A percentile compares a stretch with the other conserved stretches of the same genome.
phyloP scores from a whole-genome alignment of 2,888 invertebrate genomes.

The Aphodius sticticus region DNA sequence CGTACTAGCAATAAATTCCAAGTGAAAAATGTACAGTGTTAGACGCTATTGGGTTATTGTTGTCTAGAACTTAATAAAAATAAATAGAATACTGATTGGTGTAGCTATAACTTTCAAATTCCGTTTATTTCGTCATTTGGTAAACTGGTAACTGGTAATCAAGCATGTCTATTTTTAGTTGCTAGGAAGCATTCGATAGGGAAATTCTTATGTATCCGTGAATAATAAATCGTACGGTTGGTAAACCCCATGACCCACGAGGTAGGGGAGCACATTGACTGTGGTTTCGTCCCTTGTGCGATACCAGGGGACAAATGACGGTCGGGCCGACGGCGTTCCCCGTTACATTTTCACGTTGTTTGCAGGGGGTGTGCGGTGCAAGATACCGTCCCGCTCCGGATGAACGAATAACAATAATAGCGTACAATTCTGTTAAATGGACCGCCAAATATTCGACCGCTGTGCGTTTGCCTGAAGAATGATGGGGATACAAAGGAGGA shows the following conservation, averaged over 20 bases:
- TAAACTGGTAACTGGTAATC: too few species aligned
- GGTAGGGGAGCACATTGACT: conserved; percentile 4
- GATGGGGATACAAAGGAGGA: not conserved
- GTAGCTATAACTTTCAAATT: too few species aligned
- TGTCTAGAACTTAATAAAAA: too few species aligned
- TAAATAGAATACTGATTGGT: too few species aligned
- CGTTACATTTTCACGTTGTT: not conserved
- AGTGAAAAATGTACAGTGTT: too few species aligned
- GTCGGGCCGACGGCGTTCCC: not conserved
- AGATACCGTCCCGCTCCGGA: not conserved
- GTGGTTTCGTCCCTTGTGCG: not conserved
- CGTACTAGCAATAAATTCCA: too few species aligned
- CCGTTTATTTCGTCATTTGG: too few species aligned
- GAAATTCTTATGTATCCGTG: not conserved
- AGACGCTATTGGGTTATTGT: too few species aligned
- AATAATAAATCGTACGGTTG: not conserved
- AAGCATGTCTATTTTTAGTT: too few species aligned
- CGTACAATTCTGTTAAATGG: not conserved
- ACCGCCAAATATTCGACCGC: not conserved
- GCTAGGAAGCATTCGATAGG: not conserved
- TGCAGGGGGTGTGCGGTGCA: not conserved
- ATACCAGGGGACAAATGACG: not conserved
- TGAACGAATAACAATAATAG: not conserved
- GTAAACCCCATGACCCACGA: not conserved
- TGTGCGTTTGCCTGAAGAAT: not conserved